These are phyloP conservation scores for Dryadula phaetusa DNA, from an alignment of 2,888 invertebrate species.

Conservation along the genomic window DNA sequence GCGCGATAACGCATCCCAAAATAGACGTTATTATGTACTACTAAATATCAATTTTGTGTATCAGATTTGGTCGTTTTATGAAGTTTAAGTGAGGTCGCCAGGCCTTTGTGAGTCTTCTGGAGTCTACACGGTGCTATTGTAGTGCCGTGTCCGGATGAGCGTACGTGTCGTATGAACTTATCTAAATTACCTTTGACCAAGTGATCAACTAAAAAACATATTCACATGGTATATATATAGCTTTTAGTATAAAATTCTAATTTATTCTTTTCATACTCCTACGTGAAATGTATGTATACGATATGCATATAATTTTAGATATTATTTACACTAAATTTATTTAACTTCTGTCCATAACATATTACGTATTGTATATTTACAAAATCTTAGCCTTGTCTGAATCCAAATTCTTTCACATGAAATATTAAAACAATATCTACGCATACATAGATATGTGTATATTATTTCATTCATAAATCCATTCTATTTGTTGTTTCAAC, in stretches of 20 bases:
- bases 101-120: constrained; percentile 32
- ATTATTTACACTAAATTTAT: not conserved
- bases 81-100: constrained; percentile 33
- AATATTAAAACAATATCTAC: not conserved
- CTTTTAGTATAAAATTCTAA: not conserved
- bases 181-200: constrained; percentile 25
- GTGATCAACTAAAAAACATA: constrained; percentile 4
- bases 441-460: not conserved
- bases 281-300: too few relatives aligned
- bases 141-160: constrained; percentile 27
- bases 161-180: constrained; percentile 17
- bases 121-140: constrained; percentile 25
- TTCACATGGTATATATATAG: not conserved
- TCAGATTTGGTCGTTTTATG: constrained; percentile 20
- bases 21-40: constrained; percentile 19
- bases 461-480: constrained; percentile 14
- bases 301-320: not conserved
- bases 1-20: constrained; percentile 15
- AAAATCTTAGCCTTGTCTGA: constrained; percentile 1
- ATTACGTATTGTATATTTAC: constrained; percentile 1
- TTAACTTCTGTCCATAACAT: not conserved
- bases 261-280: not conserved
- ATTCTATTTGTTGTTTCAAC: constrained; percentile 16
- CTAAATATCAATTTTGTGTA: constrained; percentile 28
- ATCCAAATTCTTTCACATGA: not conserved